Percentiles rank a stretch among this genome's conserved stretches.
Conservation (phyloP, 2,797 vertebrate genomes). For the Cheirogaleus major region DNA sequence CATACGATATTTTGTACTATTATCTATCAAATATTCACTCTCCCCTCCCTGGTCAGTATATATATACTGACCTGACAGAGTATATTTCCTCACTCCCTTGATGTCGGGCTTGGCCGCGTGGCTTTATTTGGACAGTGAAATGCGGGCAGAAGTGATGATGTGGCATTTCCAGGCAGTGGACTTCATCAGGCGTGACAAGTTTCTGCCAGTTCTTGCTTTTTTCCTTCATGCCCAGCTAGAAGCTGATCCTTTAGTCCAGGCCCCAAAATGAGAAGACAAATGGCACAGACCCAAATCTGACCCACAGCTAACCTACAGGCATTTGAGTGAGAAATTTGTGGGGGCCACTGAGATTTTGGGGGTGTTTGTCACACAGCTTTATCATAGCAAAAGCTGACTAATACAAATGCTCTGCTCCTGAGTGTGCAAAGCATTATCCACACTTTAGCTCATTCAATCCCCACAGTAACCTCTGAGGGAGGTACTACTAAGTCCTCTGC, state of each 20-base stretch:
- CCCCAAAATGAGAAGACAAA: neutral
- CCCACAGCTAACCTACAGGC: neutral
- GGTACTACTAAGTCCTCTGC: neutral
- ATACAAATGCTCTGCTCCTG: neutral
- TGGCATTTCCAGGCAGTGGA: neutral
- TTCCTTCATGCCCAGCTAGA: neutral
- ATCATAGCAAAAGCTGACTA: neutral
- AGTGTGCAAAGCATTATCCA: neutral
- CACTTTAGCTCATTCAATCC: neutral
- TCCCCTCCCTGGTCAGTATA: neutral
- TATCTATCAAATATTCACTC: neutral
- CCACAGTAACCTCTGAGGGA: neutral
- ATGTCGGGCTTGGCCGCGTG: neutral
- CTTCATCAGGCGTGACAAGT: neutral
- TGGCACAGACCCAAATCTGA: neutral
- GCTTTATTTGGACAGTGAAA: neutral
- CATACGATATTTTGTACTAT: neutral
- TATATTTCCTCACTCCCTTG: neutral
- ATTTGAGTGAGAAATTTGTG: neutral
- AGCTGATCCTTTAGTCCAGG: neutral
- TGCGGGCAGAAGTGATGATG: neutral
- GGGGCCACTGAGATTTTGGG: neutral
- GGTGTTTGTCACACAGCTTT: neutral
- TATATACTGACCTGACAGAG: too few species aligned
- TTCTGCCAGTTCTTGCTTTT: neutral